Conservation (phyloP, 2,797 vertebrate species). For the Anguilla pacifica region DNA sequence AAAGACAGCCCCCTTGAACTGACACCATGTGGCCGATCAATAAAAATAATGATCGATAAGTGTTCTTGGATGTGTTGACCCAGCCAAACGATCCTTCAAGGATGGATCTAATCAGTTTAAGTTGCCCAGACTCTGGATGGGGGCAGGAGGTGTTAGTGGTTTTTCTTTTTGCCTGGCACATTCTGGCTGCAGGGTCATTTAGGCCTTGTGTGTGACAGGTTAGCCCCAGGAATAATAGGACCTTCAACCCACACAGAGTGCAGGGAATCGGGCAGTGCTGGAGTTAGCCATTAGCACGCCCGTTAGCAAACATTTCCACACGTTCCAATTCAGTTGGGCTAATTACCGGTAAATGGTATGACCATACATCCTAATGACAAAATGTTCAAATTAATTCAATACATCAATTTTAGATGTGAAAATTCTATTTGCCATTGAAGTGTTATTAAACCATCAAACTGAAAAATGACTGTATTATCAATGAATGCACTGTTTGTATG, state of each 20-base stretch:
- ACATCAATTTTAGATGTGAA: not conserved
- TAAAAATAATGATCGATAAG: constrained; percentile 76
- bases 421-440: not conserved
- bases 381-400: no score
- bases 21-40: constrained; percentile 62
- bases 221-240: not conserved
- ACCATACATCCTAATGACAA: no score
- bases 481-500: not conserved
- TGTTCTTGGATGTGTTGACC: constrained; percentile 67
- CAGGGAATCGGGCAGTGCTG: not conserved
- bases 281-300: not conserved
- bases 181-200: constrained; percentile 22
- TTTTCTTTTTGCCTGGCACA: constrained; percentile 40
- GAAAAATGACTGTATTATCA: not conserved
- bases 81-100: constrained; percentile 60
- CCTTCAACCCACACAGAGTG: not conserved
- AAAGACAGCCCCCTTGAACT: constrained; percentile 65
- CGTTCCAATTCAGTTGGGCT: not conserved
- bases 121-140: constrained; percentile 60
- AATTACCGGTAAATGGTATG: not conserved
- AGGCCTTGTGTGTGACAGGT: constrained; percentile 16
- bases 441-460: not conserved
- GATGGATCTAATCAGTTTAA: constrained; percentile 76
- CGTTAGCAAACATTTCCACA: not conserved
- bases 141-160: constrained; percentile 63